A percentile compares a stretch with the other conserved stretches of the same genome.
phyloP scores from a whole-genome alignment of 2,797 vertebrate species.

The Peromyscus nudipes region DNA sequence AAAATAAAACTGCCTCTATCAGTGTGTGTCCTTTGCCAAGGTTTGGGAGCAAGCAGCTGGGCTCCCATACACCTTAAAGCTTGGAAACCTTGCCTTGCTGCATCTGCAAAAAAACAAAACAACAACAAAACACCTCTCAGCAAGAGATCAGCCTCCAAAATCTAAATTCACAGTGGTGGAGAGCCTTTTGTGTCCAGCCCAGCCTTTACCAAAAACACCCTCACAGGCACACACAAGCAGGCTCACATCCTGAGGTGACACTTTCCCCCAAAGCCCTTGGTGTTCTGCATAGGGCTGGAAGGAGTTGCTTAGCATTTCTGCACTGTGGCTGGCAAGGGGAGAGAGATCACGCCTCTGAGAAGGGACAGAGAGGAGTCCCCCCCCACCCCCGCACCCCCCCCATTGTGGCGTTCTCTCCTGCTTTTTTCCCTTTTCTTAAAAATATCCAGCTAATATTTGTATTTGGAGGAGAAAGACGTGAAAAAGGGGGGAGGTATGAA shows the following conservation, averaged over 20 bases:
- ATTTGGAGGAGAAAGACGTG: constrained; percentile 1
- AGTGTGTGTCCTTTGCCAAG: neutral
- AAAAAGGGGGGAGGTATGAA: constrained; percentile 60
- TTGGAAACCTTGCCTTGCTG: neutral
- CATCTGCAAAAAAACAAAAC: neutral
- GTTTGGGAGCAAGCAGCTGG: neutral
- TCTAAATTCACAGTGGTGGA: neutral
- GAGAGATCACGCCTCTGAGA: neutral
- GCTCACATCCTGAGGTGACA: neutral
- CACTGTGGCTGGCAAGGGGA: neutral
- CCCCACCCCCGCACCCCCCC: too few species aligned
- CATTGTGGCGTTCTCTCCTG: constrained; percentile 7
- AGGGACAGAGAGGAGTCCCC: neutral
- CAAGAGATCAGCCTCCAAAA: neutral
- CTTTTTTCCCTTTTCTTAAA: neutral
- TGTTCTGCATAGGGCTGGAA: neutral
- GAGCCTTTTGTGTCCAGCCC: neutral
- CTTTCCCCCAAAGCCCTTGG: neutral
- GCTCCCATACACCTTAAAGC: neutral
- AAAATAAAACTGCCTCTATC: neutral
- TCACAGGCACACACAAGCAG: neutral
- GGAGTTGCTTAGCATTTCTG: constrained; percentile 26
- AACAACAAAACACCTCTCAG: neutral
- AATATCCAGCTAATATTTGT: constrained; percentile 67
- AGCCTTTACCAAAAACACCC: neutral